phyloP scores from a whole-genome alignment of 2,113 vertebrate species.

The Halcyon malimbica region DNA sequence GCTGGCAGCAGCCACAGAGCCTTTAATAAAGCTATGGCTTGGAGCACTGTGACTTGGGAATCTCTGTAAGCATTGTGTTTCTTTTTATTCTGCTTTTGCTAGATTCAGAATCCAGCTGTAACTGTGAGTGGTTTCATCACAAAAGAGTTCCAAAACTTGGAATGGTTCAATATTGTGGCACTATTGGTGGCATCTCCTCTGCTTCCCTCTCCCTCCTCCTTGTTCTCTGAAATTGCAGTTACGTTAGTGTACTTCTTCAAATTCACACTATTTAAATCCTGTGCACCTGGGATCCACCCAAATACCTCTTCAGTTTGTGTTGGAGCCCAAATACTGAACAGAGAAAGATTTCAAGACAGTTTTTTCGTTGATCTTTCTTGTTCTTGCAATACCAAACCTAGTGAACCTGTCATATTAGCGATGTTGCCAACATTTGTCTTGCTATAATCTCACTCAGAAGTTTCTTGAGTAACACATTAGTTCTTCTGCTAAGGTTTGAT shows the following conservation, averaged over 20 bases:
- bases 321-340: neutral
- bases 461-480: neutral
- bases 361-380: neutral
- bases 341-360: neutral
- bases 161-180: neutral
- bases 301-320: neutral
- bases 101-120: neutral
- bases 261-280: neutral
- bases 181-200: neutral
- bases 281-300: neutral
- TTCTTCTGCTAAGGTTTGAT: neutral
- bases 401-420: neutral
- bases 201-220: neutral
- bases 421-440: neutral
- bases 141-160: neutral
- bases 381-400: neutral
- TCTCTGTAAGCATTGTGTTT: neutral
- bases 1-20: rapidly evolving
- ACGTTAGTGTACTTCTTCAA: neutral
- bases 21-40: neutral
- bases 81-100: neutral
- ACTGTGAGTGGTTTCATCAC: neutral
- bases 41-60: neutral
- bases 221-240: neutral
- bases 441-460: neutral